phyloP scores from a whole-genome alignment of 2,888 invertebrate genomes.

The Nomada fucata region DNA sequence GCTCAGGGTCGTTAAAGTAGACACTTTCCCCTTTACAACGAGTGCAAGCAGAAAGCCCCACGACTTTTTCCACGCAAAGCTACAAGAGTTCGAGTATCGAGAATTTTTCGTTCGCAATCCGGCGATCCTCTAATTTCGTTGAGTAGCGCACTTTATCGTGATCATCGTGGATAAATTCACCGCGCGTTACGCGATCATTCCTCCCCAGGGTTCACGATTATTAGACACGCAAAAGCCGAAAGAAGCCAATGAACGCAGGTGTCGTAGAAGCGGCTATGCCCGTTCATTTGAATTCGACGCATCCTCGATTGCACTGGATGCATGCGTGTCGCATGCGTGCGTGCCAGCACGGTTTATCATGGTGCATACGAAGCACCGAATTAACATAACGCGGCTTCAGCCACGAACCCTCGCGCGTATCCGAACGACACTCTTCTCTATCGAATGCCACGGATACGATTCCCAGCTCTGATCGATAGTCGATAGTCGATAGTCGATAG shows the following conservation, averaged over 20 bases:
- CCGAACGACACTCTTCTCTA: constrained; percentile 31
- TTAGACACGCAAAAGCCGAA: constrained; percentile 26
- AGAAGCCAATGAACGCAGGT: constrained; percentile 47
- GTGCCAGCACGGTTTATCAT: constrained; percentile 66
- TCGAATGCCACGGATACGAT: constrained; percentile 59
- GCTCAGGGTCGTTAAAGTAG: too few species aligned
- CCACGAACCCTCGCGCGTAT: constrained; percentile 30
- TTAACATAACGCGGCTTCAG: constrained; percentile 70
- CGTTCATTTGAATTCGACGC: constrained; percentile 73
- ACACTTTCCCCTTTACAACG: too few species aligned
- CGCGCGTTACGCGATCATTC: background rate
- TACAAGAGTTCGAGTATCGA: too few species aligned
- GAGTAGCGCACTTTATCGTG: background rate
- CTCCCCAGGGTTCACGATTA: constrained; percentile 8
- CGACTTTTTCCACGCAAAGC: too few species aligned
- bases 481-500: constrained; percentile 61
- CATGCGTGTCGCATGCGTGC: constrained; percentile 66
- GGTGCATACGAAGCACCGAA: constrained; percentile 75
- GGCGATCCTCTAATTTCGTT: too few species aligned
- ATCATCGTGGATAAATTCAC: background rate
- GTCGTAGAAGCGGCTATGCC: constrained; percentile 47
- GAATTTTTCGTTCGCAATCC: too few species aligned
- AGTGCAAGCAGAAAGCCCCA: too few species aligned
- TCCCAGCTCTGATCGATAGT: constrained; percentile 53
- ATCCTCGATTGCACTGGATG: constrained; percentile 63